These are phyloP conservation scores for Bactericera cockerelli DNA, from an alignment of 1,140 invertebrate genomes.

Conservation along the genomic window DNA sequence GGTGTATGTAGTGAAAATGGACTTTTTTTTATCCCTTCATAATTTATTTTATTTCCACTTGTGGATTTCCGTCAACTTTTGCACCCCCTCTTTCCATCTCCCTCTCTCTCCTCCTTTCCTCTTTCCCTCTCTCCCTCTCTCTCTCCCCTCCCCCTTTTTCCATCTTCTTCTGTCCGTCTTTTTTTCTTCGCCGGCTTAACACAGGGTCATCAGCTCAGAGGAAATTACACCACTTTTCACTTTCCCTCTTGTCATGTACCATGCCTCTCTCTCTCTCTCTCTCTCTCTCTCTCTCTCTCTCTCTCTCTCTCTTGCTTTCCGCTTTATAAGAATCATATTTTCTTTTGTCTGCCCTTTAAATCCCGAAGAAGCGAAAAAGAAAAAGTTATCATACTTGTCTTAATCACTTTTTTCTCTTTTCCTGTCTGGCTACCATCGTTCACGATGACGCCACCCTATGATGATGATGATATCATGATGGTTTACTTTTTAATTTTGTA, in stretches of 20 bases:
- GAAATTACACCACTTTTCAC: slow-evolving; percentile 1
- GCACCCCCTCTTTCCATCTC: too few relatives aligned
- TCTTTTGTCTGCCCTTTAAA: not conserved
- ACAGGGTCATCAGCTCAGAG: not conserved
- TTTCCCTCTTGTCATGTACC: not conserved
- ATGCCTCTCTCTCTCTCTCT: slow-evolving; percentile 10
- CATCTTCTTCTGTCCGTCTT: not conserved
- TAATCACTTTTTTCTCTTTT: too few relatives aligned
- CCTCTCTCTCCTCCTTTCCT: not conserved
- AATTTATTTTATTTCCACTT: too few relatives aligned
- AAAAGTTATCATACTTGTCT: not conserved
- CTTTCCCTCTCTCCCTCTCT: not conserved
- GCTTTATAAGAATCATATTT: not conserved
- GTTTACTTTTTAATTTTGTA: too few relatives aligned
- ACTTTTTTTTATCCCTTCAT: too few relatives aligned
- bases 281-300: not conserved
- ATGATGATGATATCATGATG: too few relatives aligned
- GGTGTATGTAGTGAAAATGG: too few relatives aligned
- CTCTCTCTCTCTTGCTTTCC: not conserved
- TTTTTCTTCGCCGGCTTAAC: not conserved
- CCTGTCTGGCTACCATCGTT: too few relatives aligned
- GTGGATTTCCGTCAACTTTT: too few relatives aligned
- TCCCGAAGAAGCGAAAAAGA: not conserved
- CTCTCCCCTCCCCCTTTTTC: not conserved
- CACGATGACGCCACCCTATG: too few relatives aligned